These are phyloP conservation scores for Sebastes variabilis DNA, from an alignment of 2,797 vertebrate genomes.

Conservation along the genomic window DNA sequence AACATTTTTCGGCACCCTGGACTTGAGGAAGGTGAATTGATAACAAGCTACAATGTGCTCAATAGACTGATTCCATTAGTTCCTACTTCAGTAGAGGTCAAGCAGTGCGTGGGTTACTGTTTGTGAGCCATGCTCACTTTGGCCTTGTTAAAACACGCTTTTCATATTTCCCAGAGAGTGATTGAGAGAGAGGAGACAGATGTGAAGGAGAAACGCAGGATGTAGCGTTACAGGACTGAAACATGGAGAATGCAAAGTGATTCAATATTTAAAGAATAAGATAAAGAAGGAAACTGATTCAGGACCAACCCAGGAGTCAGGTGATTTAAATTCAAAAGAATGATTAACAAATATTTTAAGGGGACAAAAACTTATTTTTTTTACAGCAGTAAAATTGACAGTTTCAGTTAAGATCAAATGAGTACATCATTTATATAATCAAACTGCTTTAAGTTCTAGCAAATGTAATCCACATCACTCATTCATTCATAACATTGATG, in stretches of 20 bases:
- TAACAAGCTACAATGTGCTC: too few species aligned
- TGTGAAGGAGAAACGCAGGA: neutral
- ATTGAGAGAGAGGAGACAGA: neutral
- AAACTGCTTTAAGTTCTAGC: neutral
- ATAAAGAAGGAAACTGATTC: neutral
- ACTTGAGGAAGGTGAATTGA: too few species aligned
- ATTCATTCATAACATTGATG: neutral
- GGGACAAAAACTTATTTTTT: neutral
- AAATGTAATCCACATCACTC: neutral
- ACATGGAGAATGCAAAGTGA: neutral
- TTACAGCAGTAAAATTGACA: neutral
- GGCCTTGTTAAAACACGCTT: neutral
- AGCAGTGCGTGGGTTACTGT: too few species aligned
- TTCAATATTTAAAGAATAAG: too few species aligned
- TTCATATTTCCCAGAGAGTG: neutral
- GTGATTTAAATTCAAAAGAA: neutral
- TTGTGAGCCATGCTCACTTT: too few species aligned
- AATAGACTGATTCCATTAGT: too few species aligned
- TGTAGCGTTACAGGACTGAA: neutral
- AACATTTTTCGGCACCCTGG: too few species aligned
- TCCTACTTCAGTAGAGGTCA: too few species aligned
- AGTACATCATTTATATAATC: too few species aligned
- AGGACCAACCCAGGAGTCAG: neutral
- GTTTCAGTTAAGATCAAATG: neutral
- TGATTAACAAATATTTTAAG: neutral